phyloP scores from a whole-genome alignment of 2,113 vertebrate genomes.

The Equus quagga region DNA sequence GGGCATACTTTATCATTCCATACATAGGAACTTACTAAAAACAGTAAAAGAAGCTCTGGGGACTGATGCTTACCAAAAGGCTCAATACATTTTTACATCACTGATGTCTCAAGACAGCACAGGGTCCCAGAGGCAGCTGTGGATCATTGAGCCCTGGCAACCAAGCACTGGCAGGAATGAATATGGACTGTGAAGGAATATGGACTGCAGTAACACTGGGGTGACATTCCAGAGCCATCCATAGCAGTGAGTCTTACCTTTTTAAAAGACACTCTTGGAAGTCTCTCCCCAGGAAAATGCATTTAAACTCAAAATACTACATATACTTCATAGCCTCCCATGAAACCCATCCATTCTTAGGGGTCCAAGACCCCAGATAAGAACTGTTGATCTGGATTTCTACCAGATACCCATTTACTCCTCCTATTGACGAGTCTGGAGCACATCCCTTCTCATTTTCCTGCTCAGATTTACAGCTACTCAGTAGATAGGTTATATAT shows the following conservation, averaged over 20 bases:
- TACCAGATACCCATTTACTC: background rate
- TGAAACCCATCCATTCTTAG: constrained; percentile 20
- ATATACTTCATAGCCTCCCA: background rate
- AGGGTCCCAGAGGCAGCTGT: background rate
- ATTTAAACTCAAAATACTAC: constrained; percentile 23
- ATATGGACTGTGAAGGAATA: background rate
- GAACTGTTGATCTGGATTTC: background rate
- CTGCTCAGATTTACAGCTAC: background rate
- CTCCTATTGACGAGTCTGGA: background rate
- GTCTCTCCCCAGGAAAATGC: background rate
- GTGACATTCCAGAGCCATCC: background rate
- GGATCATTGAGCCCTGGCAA: background rate
- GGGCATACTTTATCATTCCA: constrained; percentile 4
- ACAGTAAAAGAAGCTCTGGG: constrained; percentile 20
- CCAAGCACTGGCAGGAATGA: background rate
- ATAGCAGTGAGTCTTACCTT: constrained; percentile 7
- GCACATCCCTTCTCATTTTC: background rate
- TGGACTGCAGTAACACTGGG: background rate
- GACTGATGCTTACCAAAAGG: constrained; percentile 25
- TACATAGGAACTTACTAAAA: background rate
- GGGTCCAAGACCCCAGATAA: background rate
- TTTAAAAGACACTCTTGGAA: constrained; percentile 40
- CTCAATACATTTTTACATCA: background rate
- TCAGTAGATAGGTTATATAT: background rate
- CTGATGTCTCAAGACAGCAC: background rate